Percentiles rank a stretch among this genome's conserved stretches.
These are phyloP conservation scores for Axea sp. DNA, from an alignment of 2,888 invertebrate genomes.

Conservation along the genomic window DNA sequence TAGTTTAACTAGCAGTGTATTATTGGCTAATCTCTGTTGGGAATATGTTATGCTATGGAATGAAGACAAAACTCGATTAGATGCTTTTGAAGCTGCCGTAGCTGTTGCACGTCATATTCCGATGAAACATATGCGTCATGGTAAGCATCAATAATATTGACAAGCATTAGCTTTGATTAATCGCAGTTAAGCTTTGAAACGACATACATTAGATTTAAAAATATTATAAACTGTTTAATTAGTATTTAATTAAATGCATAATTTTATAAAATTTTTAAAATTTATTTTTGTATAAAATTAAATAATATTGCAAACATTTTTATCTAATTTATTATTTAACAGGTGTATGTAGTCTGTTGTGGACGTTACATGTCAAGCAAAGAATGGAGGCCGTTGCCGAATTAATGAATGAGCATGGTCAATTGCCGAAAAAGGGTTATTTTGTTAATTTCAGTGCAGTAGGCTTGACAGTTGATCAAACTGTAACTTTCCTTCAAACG, in stretches of 20 bases:
- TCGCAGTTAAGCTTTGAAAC: not conserved
- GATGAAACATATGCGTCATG: conserved; percentile 82
- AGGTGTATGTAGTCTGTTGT: conserved; percentile 91
- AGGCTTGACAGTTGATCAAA: conserved; percentile 84
- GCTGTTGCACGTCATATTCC: conserved; percentile 85
- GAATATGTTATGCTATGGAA: conserved; percentile 94
- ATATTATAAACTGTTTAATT: no score
- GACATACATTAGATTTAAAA: no score
- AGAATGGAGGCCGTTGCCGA: conserved; percentile 88
- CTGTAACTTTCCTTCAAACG: conserved; percentile 76
- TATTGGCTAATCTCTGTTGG: conserved; percentile 94
- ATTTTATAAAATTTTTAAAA: no score
- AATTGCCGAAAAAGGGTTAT: conserved; percentile 90
- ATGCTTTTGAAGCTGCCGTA: conserved; percentile 86
- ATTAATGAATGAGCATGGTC: conserved; percentile 89
- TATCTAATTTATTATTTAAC: conserved; percentile 22
- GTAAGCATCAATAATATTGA: conserved; percentile 74
- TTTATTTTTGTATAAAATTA: no score
- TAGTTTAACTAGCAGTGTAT: conserved; percentile 88
- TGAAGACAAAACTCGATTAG: conserved; percentile 85
- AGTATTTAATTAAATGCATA: no score
- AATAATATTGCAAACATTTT: no score
- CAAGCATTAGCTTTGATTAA: conserved; percentile 20
- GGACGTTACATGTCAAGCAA: conserved; percentile 93
- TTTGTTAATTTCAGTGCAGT: conserved; percentile 85